Evolutionary conservation across 2,888 invertebrate species (phyloP).

Genomic region (Torymus aiolomorphi): DNA sequence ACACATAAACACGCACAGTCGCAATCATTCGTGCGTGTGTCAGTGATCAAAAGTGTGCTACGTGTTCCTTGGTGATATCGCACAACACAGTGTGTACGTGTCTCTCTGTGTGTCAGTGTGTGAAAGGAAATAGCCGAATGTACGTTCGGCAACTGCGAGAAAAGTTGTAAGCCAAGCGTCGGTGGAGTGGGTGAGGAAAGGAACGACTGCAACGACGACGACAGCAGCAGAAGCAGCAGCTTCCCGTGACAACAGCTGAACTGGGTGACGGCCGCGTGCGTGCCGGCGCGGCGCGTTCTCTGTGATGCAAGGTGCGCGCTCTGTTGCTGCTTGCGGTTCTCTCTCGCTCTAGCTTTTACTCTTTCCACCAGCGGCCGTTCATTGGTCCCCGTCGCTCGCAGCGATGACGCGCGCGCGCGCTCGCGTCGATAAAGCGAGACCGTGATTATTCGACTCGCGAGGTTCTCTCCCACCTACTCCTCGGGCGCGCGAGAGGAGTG

Average conservation of each 20-base stretch:
- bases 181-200: conserved; percentile 74
- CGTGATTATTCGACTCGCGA: too few relatives aligned
- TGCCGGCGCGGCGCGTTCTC: conserved; percentile 72
- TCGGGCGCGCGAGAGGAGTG: neutral
- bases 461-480: too few relatives aligned
- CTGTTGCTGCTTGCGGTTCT: neutral
- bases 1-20: too few relatives aligned
- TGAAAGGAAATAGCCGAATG: conserved; percentile 6
- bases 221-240: conserved; percentile 70
- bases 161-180: conserved; percentile 59
- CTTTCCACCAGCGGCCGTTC: neutral
- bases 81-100: neutral
- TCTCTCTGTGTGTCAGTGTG: conserved; percentile 3
- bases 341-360: neutral
- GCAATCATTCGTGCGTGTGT: neutral
- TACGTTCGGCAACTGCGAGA: too few relatives aligned
- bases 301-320: conserved; percentile 68
- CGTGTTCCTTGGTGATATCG: too few relatives aligned
- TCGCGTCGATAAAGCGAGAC: too few relatives aligned
- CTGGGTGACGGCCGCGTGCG: conserved; percentile 75
- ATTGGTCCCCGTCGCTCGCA: too few relatives aligned
- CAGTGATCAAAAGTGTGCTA: neutral
- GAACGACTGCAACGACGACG: conserved; percentile 69
- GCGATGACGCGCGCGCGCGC: too few relatives aligned
- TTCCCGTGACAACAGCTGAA: conserved; percentile 72